Base-by-base conservation (phyloP, 2,797 vertebrate genomes). In the Arremon brunneinucha region DNA sequence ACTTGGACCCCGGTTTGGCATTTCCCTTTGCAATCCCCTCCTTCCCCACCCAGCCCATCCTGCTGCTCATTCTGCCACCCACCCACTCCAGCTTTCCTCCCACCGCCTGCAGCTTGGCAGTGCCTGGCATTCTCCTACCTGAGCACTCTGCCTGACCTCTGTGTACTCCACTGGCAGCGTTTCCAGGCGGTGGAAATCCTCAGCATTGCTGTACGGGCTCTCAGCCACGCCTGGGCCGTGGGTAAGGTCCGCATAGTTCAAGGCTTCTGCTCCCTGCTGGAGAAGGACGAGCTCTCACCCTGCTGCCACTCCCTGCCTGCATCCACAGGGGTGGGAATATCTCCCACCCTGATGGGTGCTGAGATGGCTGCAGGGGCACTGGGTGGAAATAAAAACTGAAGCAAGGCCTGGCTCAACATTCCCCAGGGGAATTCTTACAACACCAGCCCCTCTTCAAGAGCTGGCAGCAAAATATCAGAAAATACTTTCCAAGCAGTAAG, bases 191-290 rank as follows among this genome's bases (percentile, higher is more conserved):
- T 0, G 11, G 41, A 28, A 9, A 9, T 74, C 34, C 46, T 30
- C 7, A 1, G 30, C 7, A 8, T 74, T 93, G 90, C 63, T 34
- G 81, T 91, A 82, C 35, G 21, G 75, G 39, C 55, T 75, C 77
- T 59, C 37, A 1, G 59, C 78, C 2, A 1, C 5, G 12, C 20
- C 15, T 0, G 0, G 0, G 0, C 0, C 0, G 1, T 72, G 78
- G 11, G 43, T 14, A 17, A 80, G 14, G 8, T 39, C 72, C 0
- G 1, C 17, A 0, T 94, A 96, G 77, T 43, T 63, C 88, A 88
- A 47, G 47, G 50, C 2, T 28, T 81, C 78, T 6, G 4, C 18
- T 52, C 18, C 52, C 95, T 96, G 89, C 4, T 26, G 46, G 62
- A 89, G 43, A 60, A 6, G 5, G 34, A 35, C n/a, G 30, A 84